Conservation (phyloP, 2,888 invertebrate species). For the Polyommatus icarus region DNA sequence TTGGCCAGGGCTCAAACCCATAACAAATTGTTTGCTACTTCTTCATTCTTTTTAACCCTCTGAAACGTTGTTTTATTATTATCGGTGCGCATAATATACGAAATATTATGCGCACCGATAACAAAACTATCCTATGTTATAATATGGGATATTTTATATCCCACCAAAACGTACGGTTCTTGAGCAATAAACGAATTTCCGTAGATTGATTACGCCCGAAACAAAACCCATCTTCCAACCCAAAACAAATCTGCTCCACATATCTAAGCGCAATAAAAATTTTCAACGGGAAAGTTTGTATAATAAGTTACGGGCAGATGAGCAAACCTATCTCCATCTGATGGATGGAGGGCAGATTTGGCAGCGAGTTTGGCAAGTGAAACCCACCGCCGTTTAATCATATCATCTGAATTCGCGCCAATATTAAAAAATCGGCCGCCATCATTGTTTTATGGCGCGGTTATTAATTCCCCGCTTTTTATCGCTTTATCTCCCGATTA, state of each 20-base stretch:
- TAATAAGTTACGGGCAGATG: slow-evolving; percentile 26
- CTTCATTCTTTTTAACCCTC: too few species aligned
- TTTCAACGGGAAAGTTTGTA: not conserved
- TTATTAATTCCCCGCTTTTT: slow-evolving; percentile 22
- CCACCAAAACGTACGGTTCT: too few species aligned
- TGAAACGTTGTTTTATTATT: too few species aligned
- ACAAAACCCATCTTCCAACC: not conserved
- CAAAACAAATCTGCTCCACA: not conserved
- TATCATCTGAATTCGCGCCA: slow-evolving; percentile 42
- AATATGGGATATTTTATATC: too few species aligned
- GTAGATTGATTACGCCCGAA: too few species aligned
- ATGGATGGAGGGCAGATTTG: slow-evolving; percentile 45
- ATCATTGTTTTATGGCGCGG: slow-evolving; percentile 28
- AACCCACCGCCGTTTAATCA: slow-evolving; percentile 39
- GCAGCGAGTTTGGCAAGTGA: slow-evolving; percentile 43
- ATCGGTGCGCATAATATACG: too few species aligned
- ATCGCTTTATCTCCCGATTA: slow-evolving; percentile 13
- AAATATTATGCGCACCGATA: too few species aligned
- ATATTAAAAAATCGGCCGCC: slow-evolving; percentile 36
- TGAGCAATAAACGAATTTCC: too few species aligned
- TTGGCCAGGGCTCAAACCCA: too few species aligned
- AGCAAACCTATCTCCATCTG: slow-evolving; percentile 29
- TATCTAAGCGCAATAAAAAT: not conserved
- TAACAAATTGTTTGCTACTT: too few species aligned
- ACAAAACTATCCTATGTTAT: too few species aligned